Percentiles rank a stretch among this genome's conserved stretches.
Conservation (phyloP, 92 coral and sea anemone genomes). For the Epizoanthus fatuus region DNA sequence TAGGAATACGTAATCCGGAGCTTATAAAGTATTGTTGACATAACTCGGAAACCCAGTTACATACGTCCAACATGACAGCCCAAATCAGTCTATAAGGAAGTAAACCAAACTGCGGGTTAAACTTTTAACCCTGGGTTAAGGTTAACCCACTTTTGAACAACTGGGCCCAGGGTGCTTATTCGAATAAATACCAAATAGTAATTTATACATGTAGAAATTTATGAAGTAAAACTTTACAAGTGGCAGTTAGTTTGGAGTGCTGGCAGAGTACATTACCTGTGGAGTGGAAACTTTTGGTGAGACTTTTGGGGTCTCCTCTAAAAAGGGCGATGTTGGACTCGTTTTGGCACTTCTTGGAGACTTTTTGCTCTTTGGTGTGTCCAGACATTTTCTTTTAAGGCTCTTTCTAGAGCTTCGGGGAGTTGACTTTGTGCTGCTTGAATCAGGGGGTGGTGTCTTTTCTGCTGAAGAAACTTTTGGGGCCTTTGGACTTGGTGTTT, state of each 20-base stretch:
- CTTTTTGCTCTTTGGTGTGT: not conserved
- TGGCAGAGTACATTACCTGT: slow-evolving; percentile 13
- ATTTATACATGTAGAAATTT: not conserved
- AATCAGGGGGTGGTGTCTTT: slow-evolving; percentile 25
- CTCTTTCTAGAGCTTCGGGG: slow-evolving; percentile 15
- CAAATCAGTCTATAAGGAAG: too few relatives aligned
- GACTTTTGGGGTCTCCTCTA: not conserved
- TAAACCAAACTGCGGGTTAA: too few relatives aligned
- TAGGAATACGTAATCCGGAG: too few relatives aligned
- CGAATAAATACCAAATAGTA: not conserved
- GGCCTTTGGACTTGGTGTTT: slow-evolving; percentile 3
- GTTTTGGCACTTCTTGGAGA: not conserved
- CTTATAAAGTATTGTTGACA: too few relatives aligned
- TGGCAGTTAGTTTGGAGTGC: not conserved
- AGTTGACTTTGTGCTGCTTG: slow-evolving; percentile 10
- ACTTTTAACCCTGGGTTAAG: too few relatives aligned
- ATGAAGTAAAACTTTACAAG: too few relatives aligned
- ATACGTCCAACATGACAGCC: too few relatives aligned
- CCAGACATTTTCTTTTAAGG: not conserved
- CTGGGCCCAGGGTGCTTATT: too few relatives aligned
- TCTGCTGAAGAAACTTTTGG: not conserved
- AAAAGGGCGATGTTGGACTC: not conserved
- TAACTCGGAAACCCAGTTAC: too few relatives aligned
- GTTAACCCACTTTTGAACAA: too few relatives aligned
- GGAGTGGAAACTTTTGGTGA: not conserved